Evolutionary conservation across 2,797 vertebrate genomes (phyloP).

Genomic region (Intellagama lesueurii): DNA sequence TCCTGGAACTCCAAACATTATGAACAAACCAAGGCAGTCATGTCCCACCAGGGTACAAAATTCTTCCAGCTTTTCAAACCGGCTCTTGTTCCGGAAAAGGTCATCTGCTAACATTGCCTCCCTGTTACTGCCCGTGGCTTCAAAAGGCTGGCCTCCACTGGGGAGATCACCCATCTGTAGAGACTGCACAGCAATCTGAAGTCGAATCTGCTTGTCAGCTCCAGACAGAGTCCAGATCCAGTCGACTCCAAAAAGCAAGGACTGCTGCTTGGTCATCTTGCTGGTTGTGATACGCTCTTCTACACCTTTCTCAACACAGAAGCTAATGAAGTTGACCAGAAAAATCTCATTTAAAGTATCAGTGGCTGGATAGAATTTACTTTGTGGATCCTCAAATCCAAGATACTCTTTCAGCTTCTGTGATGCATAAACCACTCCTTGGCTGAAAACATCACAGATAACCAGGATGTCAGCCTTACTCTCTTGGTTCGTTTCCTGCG

Average conservation of each 20-base stretch:
- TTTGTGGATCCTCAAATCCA: slow-evolving; percentile 71
- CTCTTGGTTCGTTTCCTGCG: slow-evolving; percentile 5
- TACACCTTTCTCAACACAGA: slow-evolving; percentile 64
- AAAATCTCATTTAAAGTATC: slow-evolving; percentile 69
- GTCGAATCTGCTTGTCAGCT: slow-evolving; percentile 59
- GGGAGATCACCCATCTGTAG: slow-evolving; percentile 50
- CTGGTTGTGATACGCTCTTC: slow-evolving; percentile 61
- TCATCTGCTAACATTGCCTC: background rate
- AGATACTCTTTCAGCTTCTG: slow-evolving; percentile 73
- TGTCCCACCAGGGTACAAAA: slow-evolving; percentile 72
- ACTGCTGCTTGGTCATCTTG: slow-evolving; percentile 74
- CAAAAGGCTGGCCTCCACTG: background rate
- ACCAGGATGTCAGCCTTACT: slow-evolving; percentile 50
- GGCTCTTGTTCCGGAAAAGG: slow-evolving; percentile 43
- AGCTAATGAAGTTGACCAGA: slow-evolving; percentile 73
- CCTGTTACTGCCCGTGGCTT: background rate
- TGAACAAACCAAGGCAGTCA: slow-evolving; percentile 72
- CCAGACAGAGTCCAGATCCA: slow-evolving; percentile 73
- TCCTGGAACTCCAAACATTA: slow-evolving; percentile 65
- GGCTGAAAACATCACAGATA: slow-evolving; percentile 67
- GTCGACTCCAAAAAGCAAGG: slow-evolving; percentile 64
- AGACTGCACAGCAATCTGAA: slow-evolving; percentile 67
- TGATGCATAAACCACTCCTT: slow-evolving; percentile 54
- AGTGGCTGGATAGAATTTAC: slow-evolving; percentile 60
- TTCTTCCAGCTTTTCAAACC: slow-evolving; percentile 67